Conservation (phyloP, 2,113 vertebrate genomes). For the Procavia capensis region DNA sequence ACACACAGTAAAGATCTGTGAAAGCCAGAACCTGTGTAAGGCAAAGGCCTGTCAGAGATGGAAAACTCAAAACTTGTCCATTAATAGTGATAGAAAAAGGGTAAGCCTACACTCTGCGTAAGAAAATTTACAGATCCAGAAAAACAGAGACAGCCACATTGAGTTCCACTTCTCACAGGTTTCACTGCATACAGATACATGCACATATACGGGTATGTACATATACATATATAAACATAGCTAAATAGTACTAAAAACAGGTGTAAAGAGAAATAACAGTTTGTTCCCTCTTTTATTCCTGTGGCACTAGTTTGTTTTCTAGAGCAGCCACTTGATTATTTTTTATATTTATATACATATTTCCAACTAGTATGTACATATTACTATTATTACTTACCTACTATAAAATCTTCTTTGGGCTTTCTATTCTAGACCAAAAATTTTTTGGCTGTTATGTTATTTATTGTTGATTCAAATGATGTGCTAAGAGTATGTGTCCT, state of each 20-base stretch:
- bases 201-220: not conserved
- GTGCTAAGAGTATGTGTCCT: not conserved
- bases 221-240: not conserved
- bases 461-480: not conserved
- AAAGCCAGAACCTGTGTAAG: too few relatives aligned
- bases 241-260: not conserved
- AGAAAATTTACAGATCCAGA: too few relatives aligned
- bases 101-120: too few relatives aligned
- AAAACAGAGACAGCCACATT: too few relatives aligned
- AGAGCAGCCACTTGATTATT: not conserved
- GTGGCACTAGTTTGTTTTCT: not conserved
- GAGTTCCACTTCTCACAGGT: too few relatives aligned
- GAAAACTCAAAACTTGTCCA: too few relatives aligned
- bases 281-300: accelerated
- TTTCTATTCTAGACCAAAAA: not conserved
- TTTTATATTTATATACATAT: not conserved
- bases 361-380: not conserved
- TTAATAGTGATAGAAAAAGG: too few relatives aligned
- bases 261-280: not conserved
- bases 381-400: not conserved
- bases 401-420: not conserved
- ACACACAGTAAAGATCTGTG: too few relatives aligned
- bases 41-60: too few relatives aligned
- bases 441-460: not conserved
- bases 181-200: too few relatives aligned